phyloP scores from a whole-genome alignment of 2,888 invertebrate species.

The Uropetala carovei region DNA sequence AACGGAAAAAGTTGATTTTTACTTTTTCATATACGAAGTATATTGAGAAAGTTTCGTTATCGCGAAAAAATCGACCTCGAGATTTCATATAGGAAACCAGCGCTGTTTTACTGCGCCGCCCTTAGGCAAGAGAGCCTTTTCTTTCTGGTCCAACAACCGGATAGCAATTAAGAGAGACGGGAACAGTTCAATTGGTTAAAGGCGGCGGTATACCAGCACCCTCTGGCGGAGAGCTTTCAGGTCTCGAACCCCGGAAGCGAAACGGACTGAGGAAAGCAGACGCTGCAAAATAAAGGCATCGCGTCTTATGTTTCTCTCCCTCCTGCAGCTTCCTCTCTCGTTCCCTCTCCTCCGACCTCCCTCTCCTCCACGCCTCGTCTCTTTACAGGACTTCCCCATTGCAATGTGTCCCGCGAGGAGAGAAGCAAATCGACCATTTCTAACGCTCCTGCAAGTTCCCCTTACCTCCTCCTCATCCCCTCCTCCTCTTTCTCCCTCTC shows the following conservation, averaged over 20 bases:
- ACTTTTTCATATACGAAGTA: no score
- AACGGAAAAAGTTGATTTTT: no score
- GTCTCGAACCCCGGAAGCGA: constrained; percentile 6
- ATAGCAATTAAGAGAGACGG: background rate
- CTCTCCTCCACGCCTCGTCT: no score
- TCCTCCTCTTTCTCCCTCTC: background rate
- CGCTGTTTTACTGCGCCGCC: no score
- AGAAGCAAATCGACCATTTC: background rate
- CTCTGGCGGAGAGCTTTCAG: background rate
- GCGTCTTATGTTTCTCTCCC: background rate
- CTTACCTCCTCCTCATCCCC: background rate
- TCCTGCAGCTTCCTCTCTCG: background rate
- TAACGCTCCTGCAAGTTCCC: background rate
- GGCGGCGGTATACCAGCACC: background rate
- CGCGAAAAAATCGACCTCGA: no score
- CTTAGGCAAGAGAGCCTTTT: no score
- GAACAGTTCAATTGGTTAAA: background rate
- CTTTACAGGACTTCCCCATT: no score
- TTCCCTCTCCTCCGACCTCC: background rate
- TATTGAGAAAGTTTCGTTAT: no score
- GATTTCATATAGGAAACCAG: no score
- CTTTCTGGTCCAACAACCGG: no score
- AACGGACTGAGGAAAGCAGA: background rate
- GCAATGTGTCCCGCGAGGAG: background rate
- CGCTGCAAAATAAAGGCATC: background rate